These are phyloP conservation scores for Syngnathus acus DNA, from an alignment of 2,797 vertebrate species.

Conservation along the genomic window DNA sequence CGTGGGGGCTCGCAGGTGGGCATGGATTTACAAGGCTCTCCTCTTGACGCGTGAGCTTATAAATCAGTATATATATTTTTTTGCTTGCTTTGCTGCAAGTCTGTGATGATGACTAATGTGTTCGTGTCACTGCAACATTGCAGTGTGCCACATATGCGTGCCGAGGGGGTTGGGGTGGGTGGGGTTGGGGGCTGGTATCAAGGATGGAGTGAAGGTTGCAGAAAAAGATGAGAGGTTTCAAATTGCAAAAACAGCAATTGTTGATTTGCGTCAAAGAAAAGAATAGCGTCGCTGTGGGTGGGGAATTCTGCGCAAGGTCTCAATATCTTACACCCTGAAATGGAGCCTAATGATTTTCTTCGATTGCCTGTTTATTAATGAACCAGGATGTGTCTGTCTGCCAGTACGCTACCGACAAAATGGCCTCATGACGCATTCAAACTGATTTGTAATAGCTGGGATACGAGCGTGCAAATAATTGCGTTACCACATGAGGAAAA, in stretches of 20 bases:
- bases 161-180: slow-evolving; percentile 8
- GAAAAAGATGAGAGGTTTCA: not conserved
- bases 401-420: slow-evolving; percentile 31
- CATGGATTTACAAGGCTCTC: slow-evolving; percentile 36
- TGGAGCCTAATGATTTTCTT: slow-evolving; percentile 34
- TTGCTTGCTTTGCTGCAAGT: slow-evolving; percentile 50
- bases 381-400: slow-evolving; percentile 16
- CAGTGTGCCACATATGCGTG: slow-evolving; percentile 47
- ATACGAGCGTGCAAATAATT: slow-evolving; percentile 28
- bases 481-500: slow-evolving; percentile 35
- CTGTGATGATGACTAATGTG: slow-evolving; percentile 65
- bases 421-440: slow-evolving; percentile 15
- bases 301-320: slow-evolving; percentile 5
- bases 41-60: slow-evolving; percentile 35
- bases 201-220: slow-evolving; percentile 7
- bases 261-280: not conserved
- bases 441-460: slow-evolving; percentile 21
- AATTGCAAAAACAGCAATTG: slow-evolving; percentile 4
- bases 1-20: slow-evolving; percentile 17
- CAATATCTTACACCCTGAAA: slow-evolving; percentile 13
- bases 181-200: slow-evolving; percentile 21
- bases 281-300: slow-evolving; percentile 3
- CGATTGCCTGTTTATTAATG: slow-evolving; percentile 45
- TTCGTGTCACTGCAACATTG: slow-evolving; percentile 50
- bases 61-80: slow-evolving; percentile 26